Base-by-base conservation (phyloP, 2,113 vertebrate species). In the Stomatorhinus ivindoensis region DNA sequence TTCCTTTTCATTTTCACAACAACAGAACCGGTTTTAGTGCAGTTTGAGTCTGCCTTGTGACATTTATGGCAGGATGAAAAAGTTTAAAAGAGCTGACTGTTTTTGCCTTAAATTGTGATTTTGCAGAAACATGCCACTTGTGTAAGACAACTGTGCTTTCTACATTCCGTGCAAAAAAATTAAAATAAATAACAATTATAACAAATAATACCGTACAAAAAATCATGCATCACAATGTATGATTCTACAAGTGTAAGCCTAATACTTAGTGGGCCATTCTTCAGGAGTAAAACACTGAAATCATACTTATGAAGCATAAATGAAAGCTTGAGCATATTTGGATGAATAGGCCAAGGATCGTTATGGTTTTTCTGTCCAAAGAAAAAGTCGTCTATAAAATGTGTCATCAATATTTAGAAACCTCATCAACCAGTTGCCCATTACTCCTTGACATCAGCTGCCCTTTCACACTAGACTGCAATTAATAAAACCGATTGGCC, bases 391-490 rank as follows among this genome's bases (percentile, higher is more conserved):
- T 92, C 55, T 73, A 89, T 15, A 65, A 87, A 89, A 90, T 88
- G 73, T 76, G 91, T 90, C 91, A 93, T 95, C 91, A 76, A 92
- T 92, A 93, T 94, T 95, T 92, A 92, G 94, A 93, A 91, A 92
- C 91, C 61, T 90, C 46, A 15, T 92, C 91, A 91, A 69, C 89
- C 89, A 90, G 86, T 47, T 50, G 89, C 93, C 90, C 93, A 93
- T 93, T 93, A 7, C 42, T 88, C 90, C 89, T 51, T 88, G 87
- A 86, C 48, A 90, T 88, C 88, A 86, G 88, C 90, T 50, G 86
- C 89, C 88, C 90, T 89, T n/a, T 91, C 90, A 90, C 91, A 92
- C 92, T 90, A 91, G 88, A 90, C 76, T 88, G 61, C 85, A 91
- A 90, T 87, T 92, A 91, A 94, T 89, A 61, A 87, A 91, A 89